Evolutionary conservation across 2,888 invertebrate genomes (phyloP), one percentile per base, ranked within the genome.

Genomic region (Rhabditophanes sp.): DNA sequence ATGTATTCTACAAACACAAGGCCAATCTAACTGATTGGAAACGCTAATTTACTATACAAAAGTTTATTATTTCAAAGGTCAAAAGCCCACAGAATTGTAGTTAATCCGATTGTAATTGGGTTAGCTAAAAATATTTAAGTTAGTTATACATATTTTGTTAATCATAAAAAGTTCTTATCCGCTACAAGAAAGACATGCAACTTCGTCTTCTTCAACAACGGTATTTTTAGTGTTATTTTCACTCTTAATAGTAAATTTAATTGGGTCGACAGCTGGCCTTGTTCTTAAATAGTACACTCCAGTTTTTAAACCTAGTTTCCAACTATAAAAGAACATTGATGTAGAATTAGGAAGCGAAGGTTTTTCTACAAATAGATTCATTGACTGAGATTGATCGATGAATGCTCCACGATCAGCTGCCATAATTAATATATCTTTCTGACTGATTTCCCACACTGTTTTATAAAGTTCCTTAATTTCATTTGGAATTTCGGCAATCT

Each of bases 211-310:
- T 34, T n/a, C 9, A 8, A n/a, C 11, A 11, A 26, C 18, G 9
- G 26, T 18, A 17, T 26, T 26, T 26, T 26, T 26, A 17, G 26
- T 16, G 11, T 16, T 17, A 4, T 26, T 26, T 16, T n/a, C 11
- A 8, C 9, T 90, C 67, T 93, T 87, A 0, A 93, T 87, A 0
- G 93, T 93, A 67, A 96, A 93, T 65, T 96, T 87, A 51, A 93
- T 84, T 4, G 93, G 85, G 66, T 82, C 79, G 2, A 81, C 85
- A 1, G 93, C 93, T 4, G 93, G 84, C 65, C 87, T 88, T 0
- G 88, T 90, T 30, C 90, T 75, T 46, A 96, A 71, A 66, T 96
- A 93, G 68, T 96, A 99, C 90, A 96, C 90, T 31, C 96, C 96
- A 1, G 93, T 96, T 71, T 96, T 96, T 37, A 96, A 71, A 3